Base-by-base conservation (phyloP, 2,888 invertebrate genomes). In the Chloromyia formosa region DNA sequence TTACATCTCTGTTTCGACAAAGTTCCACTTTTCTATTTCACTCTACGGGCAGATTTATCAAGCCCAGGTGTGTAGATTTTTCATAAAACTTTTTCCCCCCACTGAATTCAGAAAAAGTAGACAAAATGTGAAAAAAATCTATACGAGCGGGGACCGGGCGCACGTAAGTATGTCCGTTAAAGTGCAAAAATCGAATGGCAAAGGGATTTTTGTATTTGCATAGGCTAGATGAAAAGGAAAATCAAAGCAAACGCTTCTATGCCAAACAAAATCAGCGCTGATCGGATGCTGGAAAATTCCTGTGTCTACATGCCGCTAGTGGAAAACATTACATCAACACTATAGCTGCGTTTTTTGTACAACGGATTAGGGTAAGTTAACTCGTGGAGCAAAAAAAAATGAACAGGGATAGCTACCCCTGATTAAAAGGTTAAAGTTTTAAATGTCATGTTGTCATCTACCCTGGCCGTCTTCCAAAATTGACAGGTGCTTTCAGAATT, bases 31-130 rank as follows among this genome's bases (percentile, higher is more conserved):
- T 35, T 35, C 10, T 20, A 18, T 58, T 58, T 58, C 56, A 5
- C 49, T 49, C 20, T 58, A 10, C 18, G 56, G 20, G 71, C 40
- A 56, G 35, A 71, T 71, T 71, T 71, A 71, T 71, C 40, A 58
- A 71, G 18, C 56, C 40, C 71, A 71, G 71, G 71, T 71, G 71
- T 71, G 71, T 71, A 71, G 71, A 71, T 71, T 71, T 71, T 71
- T 71, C 58, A 71, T 71, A 40, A 71, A 71, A 71, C 40, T 71
- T 71, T 69, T 64, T 64, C 40, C n/a, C 16, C 71, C 58, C 10
- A n/a, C 35, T 5, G 16, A 18, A 10, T 18, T n/a, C 12, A 23
- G 20, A 18, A 1, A 16, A 22, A 23, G 35, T 53, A 71, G 71
- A 56, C 27, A 58, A 58, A 40, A 54, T 14, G 69, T 27, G 5